Base-by-base conservation (phyloP, 2,113 vertebrate genomes). In the Gymnocephalus cernua region DNA sequence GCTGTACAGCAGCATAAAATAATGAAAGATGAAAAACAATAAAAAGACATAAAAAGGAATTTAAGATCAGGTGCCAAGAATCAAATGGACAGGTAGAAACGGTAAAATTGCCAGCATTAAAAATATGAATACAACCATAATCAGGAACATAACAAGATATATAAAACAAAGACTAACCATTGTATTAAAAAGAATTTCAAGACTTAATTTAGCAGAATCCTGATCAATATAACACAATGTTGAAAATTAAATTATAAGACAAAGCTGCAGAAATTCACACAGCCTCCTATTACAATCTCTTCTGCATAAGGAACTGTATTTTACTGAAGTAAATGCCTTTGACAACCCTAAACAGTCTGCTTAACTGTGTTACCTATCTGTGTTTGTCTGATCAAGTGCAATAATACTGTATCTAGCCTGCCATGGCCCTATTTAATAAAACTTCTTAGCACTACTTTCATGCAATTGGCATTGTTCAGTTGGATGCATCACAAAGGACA, bases 381-480 rank as follows among this genome's bases (percentile, higher is more conserved):
- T 67, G 79, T 83, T 88, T 18, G 54, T 84, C 57, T 84, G 67
- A 83, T 87, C 57, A 67, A 45, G 41, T 27, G 21, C 64, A 84
- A 85, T 91, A 53, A 63, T 38, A 41, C 10, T 11, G 9, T 11
- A 83, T 87, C 12, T 61, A 27, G 10, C 27, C 62, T 58, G 58
- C 62, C 65, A 11, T 2, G 45, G 32, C 19, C 54, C 10, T 23
- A 19, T 88, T 80, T 71, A 29, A 50, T 63, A 48, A 67, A 67
- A 87, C 12, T 38, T 77, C 59, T 68, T 47, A 59, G 59, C 7
- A 9, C 58, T 76, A 9, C 41, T 77, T 83, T 87, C 48, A 83
- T 57, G 29, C 53, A 69, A n/a, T 64, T 57, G 59, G 58, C 71
- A 35, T 78, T 76, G 66, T 86, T 44, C 47, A 76, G 67, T 74